Evolutionary conservation across 2,888 invertebrate species (phyloP), one percentile per base, ranked within the genome.

Genomic region (Nephrotoma appendiculata): DNA sequence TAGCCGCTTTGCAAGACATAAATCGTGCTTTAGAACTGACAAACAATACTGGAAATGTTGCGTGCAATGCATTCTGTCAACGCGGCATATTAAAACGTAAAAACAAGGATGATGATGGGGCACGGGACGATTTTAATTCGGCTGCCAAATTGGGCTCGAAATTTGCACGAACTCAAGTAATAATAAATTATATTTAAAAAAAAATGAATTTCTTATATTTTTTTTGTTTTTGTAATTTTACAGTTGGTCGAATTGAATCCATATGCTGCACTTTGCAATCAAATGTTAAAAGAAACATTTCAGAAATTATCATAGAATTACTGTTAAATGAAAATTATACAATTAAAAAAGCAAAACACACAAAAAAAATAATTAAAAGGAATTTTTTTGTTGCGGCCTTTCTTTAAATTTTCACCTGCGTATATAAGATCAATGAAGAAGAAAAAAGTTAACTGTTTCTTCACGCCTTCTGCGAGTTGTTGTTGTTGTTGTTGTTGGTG

Each of bases 251-350:
- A 96, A 90, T 91, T 98, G 90, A 98, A 99, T 92, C 98, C 98
- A 0, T 98, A 98, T 90, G 98, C 98, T 4, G 98, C 98, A 0
- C 93, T 98, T 86, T 99, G 98, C 92, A 99, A 98, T 92, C 96
- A 97, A 92, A 98, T 98, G 98, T 92, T 98, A 87, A 93, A 94
- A 86, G 95, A 97, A 92, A 96, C 97, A 83, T 95, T 96, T 92
- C 92, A 93, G 84, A 91, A 92, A 88, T 90, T 90, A 89, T 92
- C 87, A 91, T 92, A 87, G 91, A 85, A 85, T 31, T 71, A 84
- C 41, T 42, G 41, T 84, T 15, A 84, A 84, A 42, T 7, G n/a
- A 42, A 84, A 84, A 84, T 84, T 84, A 42, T 15, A 42, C 84
- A 84, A 42, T 84, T 84, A 84, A 84, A 84, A 84, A 41, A 43